A percentile compares a stretch with the other conserved stretches of the same genome.
Evolutionary conservation across 2,797 vertebrate species (phyloP).

Genomic region (Helostoma temminkii): DNA sequence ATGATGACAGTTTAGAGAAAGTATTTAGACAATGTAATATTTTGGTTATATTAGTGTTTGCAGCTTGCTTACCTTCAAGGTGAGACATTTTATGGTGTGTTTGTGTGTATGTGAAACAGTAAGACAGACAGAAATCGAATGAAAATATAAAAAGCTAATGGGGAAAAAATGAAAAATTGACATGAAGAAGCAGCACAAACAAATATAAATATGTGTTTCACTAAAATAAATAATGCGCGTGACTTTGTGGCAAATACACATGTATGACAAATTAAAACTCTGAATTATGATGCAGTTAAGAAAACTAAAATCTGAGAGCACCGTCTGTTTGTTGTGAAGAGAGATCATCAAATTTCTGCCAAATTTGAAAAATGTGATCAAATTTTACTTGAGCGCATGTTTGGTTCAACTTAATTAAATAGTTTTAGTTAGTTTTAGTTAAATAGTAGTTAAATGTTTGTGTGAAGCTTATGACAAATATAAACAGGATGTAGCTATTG

Average conservation of each 20-base stretch:
- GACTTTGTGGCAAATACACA: conserved; percentile 8
- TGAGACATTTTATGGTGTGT: neutral
- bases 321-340: neutral
- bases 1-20: neutral
- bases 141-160: neutral
- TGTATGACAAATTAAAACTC: conserved; percentile 9
- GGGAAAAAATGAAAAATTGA: neutral
- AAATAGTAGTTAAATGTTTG: neutral
- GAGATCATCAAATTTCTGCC: neutral
- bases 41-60: conserved; percentile 6
- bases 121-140: neutral
- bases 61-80: conserved; percentile 17
- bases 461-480: neutral
- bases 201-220: neutral
- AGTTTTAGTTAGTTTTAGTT: too few relatives aligned
- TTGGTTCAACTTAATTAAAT: neutral
- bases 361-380: neutral
- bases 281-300: neutral
- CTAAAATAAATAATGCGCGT: neutral
- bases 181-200: neutral
- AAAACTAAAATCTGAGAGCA: neutral
- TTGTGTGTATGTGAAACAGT: neutral
- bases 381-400: neutral
- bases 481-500: neutral
- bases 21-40: neutral